A percentile compares a stretch with the other conserved stretches of the same genome.
Conservation (phyloP, 1,140 invertebrate species). For the Drosophila micromelanica region DNA sequence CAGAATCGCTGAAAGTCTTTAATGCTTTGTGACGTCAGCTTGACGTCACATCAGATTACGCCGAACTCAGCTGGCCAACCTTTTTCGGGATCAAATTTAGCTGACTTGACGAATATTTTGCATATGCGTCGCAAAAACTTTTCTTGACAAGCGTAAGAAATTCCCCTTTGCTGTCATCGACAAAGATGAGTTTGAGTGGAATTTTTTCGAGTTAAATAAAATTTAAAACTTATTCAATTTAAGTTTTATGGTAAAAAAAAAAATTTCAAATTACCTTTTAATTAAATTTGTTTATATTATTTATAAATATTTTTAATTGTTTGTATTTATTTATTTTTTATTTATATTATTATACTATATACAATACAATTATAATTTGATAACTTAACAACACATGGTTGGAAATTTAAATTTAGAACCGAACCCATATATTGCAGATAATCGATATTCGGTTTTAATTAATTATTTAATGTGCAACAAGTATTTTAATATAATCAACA, state of each 20-base stretch:
- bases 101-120: constrained; percentile 53
- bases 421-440: not conserved
- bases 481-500: not conserved
- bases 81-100: constrained; percentile 16
- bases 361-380: too few relatives aligned
- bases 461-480: not conserved
- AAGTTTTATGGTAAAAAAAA: too few relatives aligned
- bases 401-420: too few relatives aligned
- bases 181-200: not conserved
- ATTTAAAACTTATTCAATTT: too few relatives aligned
- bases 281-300: too few relatives aligned
- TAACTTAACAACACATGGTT: too few relatives aligned
- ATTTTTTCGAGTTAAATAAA: too few relatives aligned
- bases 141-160: not conserved
- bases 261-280: too few relatives aligned
- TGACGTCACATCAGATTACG: constrained; percentile 7
- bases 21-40: constrained; percentile 40
- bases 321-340: too few relatives aligned
- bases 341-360: too few relatives aligned
- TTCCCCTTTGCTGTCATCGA: not conserved
- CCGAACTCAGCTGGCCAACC: constrained; percentile 10
- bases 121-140: constrained; percentile 23
- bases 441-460: not conserved
- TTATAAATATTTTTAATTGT: too few relatives aligned
- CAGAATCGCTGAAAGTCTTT: not conserved